These are phyloP conservation scores for Chrysopa pallens DNA, from an alignment of 1,140 invertebrate species.

Conservation along the genomic window DNA sequence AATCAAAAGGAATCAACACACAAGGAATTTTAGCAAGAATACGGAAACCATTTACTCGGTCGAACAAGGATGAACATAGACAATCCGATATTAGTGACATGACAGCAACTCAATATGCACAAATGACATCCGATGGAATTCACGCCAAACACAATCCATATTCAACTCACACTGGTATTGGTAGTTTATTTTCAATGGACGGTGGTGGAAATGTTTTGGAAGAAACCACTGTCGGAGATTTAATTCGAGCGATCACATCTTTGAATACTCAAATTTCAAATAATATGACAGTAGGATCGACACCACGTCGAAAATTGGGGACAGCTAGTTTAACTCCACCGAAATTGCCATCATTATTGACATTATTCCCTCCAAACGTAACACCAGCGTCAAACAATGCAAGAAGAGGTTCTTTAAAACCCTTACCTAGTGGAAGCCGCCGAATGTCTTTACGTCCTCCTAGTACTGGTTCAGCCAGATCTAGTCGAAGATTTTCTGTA, in stretches of 20 bases:
- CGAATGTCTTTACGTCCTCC: constrained; percentile 7
- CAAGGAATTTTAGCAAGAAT: constrained; percentile 7
- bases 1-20: constrained; percentile 1
- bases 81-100: neutral
- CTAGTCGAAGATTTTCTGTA: constrained; percentile 25
- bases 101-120: neutral
- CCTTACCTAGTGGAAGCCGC: neutral
- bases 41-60: constrained; percentile 8
- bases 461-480: constrained; percentile 5
- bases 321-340: constrained; percentile 27
- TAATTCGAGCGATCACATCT: constrained; percentile 44
- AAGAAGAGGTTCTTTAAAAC: constrained; percentile 13
- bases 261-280: constrained; percentile 15
- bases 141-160: constrained; percentile 4
- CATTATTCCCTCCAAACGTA: constrained; percentile 21
- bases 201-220: constrained; percentile 40
- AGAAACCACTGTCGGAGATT: constrained; percentile 56
- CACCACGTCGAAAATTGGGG: constrained; percentile 31
- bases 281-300: neutral
- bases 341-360: constrained; percentile 23
- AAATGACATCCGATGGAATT: neutral
- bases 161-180: constrained; percentile 7
- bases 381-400: constrained; percentile 12
- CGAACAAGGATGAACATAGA: neutral
- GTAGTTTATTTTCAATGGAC: constrained; percentile 30